These are phyloP conservation scores for Cinara cedri DNA, from an alignment of 2,888 invertebrate species.

Conservation along the genomic window DNA sequence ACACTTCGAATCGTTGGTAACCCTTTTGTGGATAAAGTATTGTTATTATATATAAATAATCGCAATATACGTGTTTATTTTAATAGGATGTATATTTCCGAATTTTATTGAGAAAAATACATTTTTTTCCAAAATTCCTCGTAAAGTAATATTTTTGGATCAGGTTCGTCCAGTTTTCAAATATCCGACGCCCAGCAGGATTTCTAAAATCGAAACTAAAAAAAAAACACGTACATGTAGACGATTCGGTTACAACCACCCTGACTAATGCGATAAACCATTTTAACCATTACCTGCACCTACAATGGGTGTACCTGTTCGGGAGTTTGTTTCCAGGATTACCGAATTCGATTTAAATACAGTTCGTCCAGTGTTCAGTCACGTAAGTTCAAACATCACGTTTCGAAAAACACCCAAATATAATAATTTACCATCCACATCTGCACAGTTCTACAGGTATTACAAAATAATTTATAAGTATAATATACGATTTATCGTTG, in stretches of 20 bases:
- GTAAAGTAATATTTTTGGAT: not conserved
- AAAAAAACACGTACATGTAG: not conserved
- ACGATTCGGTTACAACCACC: conserved; percentile 16
- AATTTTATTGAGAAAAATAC: not conserved
- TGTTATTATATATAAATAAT: too few species aligned
- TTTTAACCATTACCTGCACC: conserved; percentile 1
- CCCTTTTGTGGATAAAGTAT: too few species aligned
- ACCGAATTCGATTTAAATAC: conserved; percentile 40
- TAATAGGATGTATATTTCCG: not conserved
- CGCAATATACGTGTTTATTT: too few species aligned
- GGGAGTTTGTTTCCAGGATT: conserved; percentile 53
- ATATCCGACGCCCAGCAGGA: conserved; percentile 21
- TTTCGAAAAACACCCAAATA: conserved; percentile 37
- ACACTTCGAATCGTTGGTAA: too few species aligned
- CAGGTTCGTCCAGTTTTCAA: not conserved
- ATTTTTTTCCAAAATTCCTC: not conserved
- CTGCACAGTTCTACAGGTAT: not conserved
- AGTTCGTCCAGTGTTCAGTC: conserved; percentile 36
- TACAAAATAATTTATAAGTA: not conserved
- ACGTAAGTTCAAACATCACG: conserved; percentile 56
- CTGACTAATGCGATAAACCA: conserved; percentile 32
- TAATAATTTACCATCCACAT: not conserved
- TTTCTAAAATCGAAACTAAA: conserved; percentile 11
- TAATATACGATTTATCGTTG: conserved; percentile 8
- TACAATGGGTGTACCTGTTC: conserved; percentile 49